Evolutionary conservation across 2,888 invertebrate species (phyloP), one percentile per base, ranked within the genome.

Genomic region (Chloroclysta siterata): DNA sequence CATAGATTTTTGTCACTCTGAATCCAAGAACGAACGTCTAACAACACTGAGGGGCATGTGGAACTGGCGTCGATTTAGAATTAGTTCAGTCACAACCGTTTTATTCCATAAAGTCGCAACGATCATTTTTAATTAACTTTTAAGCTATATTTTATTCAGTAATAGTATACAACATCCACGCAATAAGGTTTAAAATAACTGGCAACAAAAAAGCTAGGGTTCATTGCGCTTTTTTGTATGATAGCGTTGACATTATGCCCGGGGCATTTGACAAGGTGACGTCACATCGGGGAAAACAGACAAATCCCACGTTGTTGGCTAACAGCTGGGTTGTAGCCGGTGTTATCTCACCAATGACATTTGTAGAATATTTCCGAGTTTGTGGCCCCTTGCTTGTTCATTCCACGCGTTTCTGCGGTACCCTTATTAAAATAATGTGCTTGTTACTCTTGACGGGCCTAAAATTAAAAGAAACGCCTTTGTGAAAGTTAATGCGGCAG

Each of bases 401-500:
- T 53, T 47, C 53, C 33, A 11, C 47, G 56, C 46, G 29, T 15
- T 53, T 42, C 57, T 58, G 63, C 58, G 58, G 58, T 51, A 53
- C 42, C 48, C 58, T 63, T 51, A 63, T 63, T 63, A 58, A 63
- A 58, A 63, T 58, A 63, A 63, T 44, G 58, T 59, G 58, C 54
- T 53, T 44, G 56, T 57, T 56, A 33, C 60, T 48, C 36, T 44
- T 17, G 39, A 29, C 42, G 58, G 51, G 51, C 42, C 22, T 7
- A 50, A 55, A 55, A 60, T 54, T 54, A 54, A 60, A 60, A 60
- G 54, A 60, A 60, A 51, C 50, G 33, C 41, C 55, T 61, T 33
- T 51, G 54, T 47, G 17, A 54, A 53, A 50, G 60, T 50, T 29
- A 54, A 54, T 52, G 17, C 28, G 47, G 28, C 28, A 10, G 46